Evolutionary conservation across 2,113 vertebrate species (phyloP), one percentile per base, ranked within the genome.

Genomic region (Trachemys scripta): DNA sequence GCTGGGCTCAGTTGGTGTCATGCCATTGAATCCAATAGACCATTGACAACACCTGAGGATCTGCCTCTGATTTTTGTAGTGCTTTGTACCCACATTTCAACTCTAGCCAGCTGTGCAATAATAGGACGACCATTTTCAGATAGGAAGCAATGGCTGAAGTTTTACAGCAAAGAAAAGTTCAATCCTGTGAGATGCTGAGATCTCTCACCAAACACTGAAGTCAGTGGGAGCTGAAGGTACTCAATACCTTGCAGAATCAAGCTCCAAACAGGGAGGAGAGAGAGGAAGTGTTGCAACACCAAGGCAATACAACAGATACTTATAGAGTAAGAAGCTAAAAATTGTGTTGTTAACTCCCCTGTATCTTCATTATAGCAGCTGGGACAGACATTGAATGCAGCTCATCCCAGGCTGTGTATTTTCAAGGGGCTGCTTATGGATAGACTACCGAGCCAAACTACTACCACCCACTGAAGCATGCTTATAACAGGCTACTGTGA

Each of bases 361-460:
- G 62, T 35, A 65, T 65, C 62, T 65, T 65, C 62, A 65, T 65
- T 65, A 65, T 17, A 65, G 31, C 35, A 65, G 62, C 29, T 35
- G 31, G 62, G 62, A 65, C 14, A n/a, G 16, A 31, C 31, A 65
- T 4, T 65, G 62, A 65, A 65, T 17, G 31, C 62, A 65, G 29
- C 31, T 65, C 14, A n/a, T 65, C 31, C 7, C 11, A 65, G 62
- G 6, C 31, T 24, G 17, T 47, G 76, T 16, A 5, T 47, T 79
- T 79, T 79, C 24, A 27, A 79, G 27, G 47, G 42, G 16, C 22
- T 25, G 42, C 76, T 79, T 79, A 94, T 59, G 69, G 69, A 86
- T 53, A 59, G 89, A 38, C 47, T 72, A 90, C 42, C 22, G 84
- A 90, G 84, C 89, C 88, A 90, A 90, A 87, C 42, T 84, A 87